Evolutionary conservation across 2,113 vertebrate genomes (phyloP), one percentile per base, ranked within the genome.

Genomic region (Morone saxatilis): DNA sequence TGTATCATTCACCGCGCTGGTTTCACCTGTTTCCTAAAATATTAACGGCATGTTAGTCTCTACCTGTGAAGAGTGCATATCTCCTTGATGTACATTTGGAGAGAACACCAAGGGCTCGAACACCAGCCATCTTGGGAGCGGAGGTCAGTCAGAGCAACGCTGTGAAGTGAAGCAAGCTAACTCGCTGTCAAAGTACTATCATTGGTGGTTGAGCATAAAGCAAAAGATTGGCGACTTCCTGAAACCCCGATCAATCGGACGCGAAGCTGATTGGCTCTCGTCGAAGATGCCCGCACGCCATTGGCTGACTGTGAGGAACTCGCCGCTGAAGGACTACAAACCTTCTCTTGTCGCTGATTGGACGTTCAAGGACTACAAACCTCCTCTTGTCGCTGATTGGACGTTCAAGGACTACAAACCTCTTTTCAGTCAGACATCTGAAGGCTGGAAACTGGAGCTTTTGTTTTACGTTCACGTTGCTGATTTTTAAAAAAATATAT

Each of bases 61-160:
- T 89, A 96, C 95, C 95, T 92, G 90, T 65, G 36, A 83, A 57
- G 4, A 92, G 50, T 7, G 81, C 51, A 65, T 94, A 95, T 94
- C 90, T 93, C 63, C 84, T 90, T 57, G 74, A 70, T 81, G 93
- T 74, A 14, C 94, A 51, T 71, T 83, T 92, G 80, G 94, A 95
- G 10, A 96, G 92, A 75, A 90, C 87, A 66, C 95, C 95, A 72
- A 95, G 22, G 53, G 92, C 92, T 92, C 95, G 91, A 14, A 94
- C 57, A 85, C 93, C 91, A 59, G 95, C 94, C 95, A 96, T 96
- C 65, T 94, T 95, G 80, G 82, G 80, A 94, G 87, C 78, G 88
- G 88, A 94, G 92, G 92, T 95, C 92, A 94, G 75, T 84, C 59
- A 63, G 31, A 31, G 83, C 38, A 22, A 70, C n/a, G 45, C 36